Evolutionary conservation across 2,888 invertebrate genomes (phyloP), one percentile per base, ranked within the genome.

Genomic region (Chironomus riparius): DNA sequence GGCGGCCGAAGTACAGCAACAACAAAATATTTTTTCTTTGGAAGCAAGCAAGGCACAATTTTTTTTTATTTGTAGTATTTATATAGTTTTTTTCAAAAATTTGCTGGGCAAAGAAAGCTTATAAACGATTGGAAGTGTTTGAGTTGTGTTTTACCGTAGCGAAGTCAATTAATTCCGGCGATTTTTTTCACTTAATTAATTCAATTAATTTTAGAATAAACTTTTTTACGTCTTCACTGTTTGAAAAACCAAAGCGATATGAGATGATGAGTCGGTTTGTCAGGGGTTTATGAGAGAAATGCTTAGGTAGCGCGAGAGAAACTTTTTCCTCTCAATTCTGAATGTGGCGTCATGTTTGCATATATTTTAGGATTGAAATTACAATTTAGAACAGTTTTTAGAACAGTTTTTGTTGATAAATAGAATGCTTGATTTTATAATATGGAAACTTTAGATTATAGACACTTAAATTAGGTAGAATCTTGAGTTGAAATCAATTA

Each of bases 31-130:
- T 28, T 68, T 24, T 18, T 68, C 68, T 28, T 68, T 68, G 18
- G 68, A 68, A 68, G 68, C 68, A 68, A 71, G 13, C 71, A 56
- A 71, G 71, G 71, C 71, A 71, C 71, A 71, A 71, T 56, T 71
- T 70, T 50, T 50, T 50, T 56, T 18, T 38, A 38, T n/a, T n/a
- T 71, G 50, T 56, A 71, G 47, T 56, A 50, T 47, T 50, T 24
- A 21, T 56, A 6, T 56, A 28, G 15, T 70, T 12, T 28, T 22
- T 47, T 21, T 38, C 38, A 38, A 38, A 38, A 38, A 38, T 38
- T 71, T 71, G 71, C 56, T 56, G 71, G 71, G 71, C 71, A 56
- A 71, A 71, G 71, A 71, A 71, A 71, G 71, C 71, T 71, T 71
- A 71, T 47, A 50, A 71, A 71, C 71, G 71, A 71, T 56, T 28